A percentile compares a stretch with the other conserved stretches of the same genome.
Evolutionary conservation across 1,140 invertebrate genomes (phyloP).

Genomic region (Pygmarrhopalites habei): DNA sequence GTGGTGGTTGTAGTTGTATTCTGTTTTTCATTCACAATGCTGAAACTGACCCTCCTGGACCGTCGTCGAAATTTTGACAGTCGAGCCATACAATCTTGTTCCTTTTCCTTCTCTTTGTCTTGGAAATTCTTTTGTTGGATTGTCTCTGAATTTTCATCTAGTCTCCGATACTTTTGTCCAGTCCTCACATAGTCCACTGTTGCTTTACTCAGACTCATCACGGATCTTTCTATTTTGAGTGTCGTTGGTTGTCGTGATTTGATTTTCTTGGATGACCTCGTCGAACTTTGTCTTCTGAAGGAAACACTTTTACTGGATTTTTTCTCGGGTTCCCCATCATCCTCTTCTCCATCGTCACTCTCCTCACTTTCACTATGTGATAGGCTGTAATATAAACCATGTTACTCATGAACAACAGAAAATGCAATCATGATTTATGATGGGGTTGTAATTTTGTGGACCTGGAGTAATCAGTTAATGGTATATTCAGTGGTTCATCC

Average conservation of each 20-base stretch:
- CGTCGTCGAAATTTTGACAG: not conserved
- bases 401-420: not conserved
- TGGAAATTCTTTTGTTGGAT: too few species aligned
- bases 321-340: conserved; percentile 4
- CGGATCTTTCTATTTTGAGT: conserved; percentile 3
- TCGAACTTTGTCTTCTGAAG: conserved; percentile 12
- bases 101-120: not conserved
- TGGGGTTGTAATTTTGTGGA: conserved; percentile 39
- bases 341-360: conserved; percentile 21
- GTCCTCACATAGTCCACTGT: conserved; percentile 9
- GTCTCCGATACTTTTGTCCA: not conserved
- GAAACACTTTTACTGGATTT: not conserved
- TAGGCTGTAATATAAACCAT: conserved; percentile 22
- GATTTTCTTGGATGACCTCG: not conserved
- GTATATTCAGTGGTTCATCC: conserved; percentile 76
- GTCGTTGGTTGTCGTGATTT: conserved; percentile 7
- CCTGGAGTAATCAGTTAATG: conserved; percentile 77
- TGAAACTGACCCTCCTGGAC: conserved; percentile 2
- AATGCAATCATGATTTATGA: not conserved
- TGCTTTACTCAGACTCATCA: conserved; percentile 15
- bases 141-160: not conserved
- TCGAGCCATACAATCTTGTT: not conserved
- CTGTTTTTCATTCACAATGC: not conserved
- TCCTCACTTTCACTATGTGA: conserved; percentile 36
- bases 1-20: not conserved